These are phyloP conservation scores for Numenius arquata DNA, from an alignment of 2,113 vertebrate genomes.

Conservation along the genomic window DNA sequence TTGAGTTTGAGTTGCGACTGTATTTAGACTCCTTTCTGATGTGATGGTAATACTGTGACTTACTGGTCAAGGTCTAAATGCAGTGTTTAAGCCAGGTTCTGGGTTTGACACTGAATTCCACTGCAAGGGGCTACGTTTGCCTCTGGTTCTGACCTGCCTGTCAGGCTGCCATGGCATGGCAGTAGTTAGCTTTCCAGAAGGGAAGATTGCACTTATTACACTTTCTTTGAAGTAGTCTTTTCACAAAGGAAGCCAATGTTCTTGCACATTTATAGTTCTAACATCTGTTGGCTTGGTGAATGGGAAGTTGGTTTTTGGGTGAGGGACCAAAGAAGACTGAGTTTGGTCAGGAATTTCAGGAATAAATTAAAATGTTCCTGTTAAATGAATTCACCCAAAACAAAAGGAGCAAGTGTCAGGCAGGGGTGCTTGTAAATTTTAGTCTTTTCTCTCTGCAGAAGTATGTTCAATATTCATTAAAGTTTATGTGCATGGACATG, in stretches of 20 bases:
- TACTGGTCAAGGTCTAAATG: background rate
- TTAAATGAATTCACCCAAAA: background rate
- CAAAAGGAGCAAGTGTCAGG: background rate
- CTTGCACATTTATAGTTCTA: background rate
- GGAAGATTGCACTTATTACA: background rate
- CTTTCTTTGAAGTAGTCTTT: slow-evolving; percentile 30
- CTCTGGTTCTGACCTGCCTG: background rate
- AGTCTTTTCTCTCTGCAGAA: background rate
- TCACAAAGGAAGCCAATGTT: background rate
- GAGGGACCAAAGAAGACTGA: slow-evolving; percentile 5
- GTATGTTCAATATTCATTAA: background rate
- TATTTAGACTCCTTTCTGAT: background rate
- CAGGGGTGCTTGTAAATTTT: background rate
- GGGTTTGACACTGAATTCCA: background rate
- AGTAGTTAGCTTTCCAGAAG: background rate
- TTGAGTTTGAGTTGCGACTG: background rate
- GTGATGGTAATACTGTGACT: background rate
- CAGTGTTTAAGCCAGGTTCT: background rate
- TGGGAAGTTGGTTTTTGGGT: background rate
- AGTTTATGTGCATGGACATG: background rate
- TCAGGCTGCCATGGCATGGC: background rate
- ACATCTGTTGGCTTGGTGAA: background rate
- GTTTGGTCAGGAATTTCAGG: background rate
- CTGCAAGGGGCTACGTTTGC: background rate
- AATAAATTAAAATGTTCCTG: background rate